Evolutionary conservation across 2,113 vertebrate genomes (phyloP), one percentile per base, ranked within the genome.

Genomic region (Chinchilla lanigera): DNA sequence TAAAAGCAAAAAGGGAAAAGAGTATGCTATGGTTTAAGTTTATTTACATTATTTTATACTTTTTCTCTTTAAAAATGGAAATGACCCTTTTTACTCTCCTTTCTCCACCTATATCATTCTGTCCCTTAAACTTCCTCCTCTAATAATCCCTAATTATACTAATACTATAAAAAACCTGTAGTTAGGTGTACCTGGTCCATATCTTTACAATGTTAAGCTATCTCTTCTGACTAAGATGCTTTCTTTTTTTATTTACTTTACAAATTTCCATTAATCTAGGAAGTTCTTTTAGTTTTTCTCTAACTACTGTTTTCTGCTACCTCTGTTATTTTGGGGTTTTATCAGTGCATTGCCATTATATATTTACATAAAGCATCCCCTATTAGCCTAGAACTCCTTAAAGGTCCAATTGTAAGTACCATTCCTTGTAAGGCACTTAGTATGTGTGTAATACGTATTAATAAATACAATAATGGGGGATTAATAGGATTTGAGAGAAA

Each of bases 51-150:
- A 93, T 16, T 90, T 87, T 65, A 50, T 67, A 61, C n/a, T 73
- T 96, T 87, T 28, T 93, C 47, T 95, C 75, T 88, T 81, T 69
- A 94, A 94, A 90, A 96, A 87, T 80, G 54, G 54, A 96, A 93
- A 82, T 13, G 11, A 26, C 24, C 16, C n/a, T 86, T 81, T 41
- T 61, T 77, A 96, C 26, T 96, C 84, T 91, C 92, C 86, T 94
- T 96, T 30, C 44, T 61, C 30, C 83, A 44, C 7, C 38, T 92
- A 12, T 83, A 85, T 2, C 56, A 80, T n/a, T 89, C 47, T 35
- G 96, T 86, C 33, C 44, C 17, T 94, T 89, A 75, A 67, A 67
- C 14, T 8, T 84, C 58, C 35, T 52, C 86, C 24, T 92, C 38
- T 52, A 86, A 22, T 71, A 61, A 89, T 82, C 33, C 63, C 44